Evolutionary conservation across 2,797 vertebrate genomes (phyloP), one percentile per base, ranked within the genome.

Genomic region (Euthynnus affinis): DNA sequence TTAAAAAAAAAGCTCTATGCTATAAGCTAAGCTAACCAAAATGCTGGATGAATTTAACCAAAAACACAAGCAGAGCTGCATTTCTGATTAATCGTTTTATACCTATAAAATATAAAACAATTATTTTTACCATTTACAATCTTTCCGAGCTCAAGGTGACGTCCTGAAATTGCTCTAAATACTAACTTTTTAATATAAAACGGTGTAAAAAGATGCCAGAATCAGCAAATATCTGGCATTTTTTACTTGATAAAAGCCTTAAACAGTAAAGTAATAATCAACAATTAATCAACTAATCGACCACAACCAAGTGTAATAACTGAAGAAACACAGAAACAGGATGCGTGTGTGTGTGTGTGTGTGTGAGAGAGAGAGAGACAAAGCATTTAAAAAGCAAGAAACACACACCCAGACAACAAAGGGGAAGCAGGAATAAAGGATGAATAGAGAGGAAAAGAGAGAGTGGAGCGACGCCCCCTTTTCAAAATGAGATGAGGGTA

Each of bases 401-500:
- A 17, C 59, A 52, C 37, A 14, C 27, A 15, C 23, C 2, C 63
- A 68, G 63, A 81, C 73, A 63, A 75, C 85, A 87, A 84, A 83
- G 23, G 53, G 0, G 20, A 59, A 0, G 20, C 55, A 78, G 65
- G 66, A 56, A 81, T n/a, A 77, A 62, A 57, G 71, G 53, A 61
- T 67, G 71, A 78, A 76, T 22, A 51, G 65, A 46, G 46, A 44
- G 79, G 46, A 48, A 65, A 27, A 68, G 29, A 80, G 67, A 80
- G 66, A 72, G 57, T 17, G 46, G 55, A 55, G 75, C 17, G 3
- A 37, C 52, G 22, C 17, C 15, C 23, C 62, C 49, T 10, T 37
- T 63, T 69, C 56, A 70, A 83, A 87, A 56, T 9, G 65, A 52
- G 37, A 68, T 70, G 82, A 80, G 68, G 85, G 81, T 83, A 81